Evolutionary conservation across 1,140 invertebrate species (phyloP).

Genomic region (Ostrea denselamellosa): DNA sequence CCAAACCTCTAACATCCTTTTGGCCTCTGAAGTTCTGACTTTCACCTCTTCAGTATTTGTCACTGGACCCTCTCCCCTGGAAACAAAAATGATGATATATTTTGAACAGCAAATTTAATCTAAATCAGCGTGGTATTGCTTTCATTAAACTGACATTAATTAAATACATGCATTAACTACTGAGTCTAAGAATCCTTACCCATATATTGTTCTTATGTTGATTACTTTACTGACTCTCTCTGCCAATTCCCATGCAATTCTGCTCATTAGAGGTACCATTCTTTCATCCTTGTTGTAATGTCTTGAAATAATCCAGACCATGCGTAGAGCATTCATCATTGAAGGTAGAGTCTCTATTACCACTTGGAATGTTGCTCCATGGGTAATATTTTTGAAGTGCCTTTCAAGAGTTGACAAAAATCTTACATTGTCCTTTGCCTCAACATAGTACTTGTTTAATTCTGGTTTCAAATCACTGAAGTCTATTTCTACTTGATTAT

Average conservation of each 20-base stretch:
- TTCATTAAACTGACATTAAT: background rate
- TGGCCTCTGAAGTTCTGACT: slow-evolving; percentile 76
- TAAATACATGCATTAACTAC: background rate
- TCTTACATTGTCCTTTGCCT: slow-evolving; percentile 90
- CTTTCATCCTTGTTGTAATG: slow-evolving; percentile 83
- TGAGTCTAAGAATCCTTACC: slow-evolving; percentile 75
- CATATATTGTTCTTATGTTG: slow-evolving; percentile 86
- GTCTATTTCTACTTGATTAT: slow-evolving; percentile 79
- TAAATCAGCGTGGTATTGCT: background rate
- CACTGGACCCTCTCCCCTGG: slow-evolving; percentile 59
- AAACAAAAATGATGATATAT: slow-evolving; percentile 60
- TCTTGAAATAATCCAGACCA: slow-evolving; percentile 80
- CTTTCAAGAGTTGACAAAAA: slow-evolving; percentile 89
- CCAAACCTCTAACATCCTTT: slow-evolving; percentile 87
- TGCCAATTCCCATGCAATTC: slow-evolving; percentile 89
- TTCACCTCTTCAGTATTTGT: slow-evolving; percentile 79
- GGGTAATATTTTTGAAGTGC: slow-evolving; percentile 89
- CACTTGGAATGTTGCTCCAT: slow-evolving; percentile 84
- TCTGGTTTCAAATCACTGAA: slow-evolving; percentile 81
- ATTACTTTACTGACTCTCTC: slow-evolving; percentile 87
- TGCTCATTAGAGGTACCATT: slow-evolving; percentile 88
- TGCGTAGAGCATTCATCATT: slow-evolving; percentile 87
- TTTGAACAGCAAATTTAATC: background rate
- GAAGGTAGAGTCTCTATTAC: slow-evolving; percentile 85
- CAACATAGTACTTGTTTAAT: slow-evolving; percentile 85